These are phyloP conservation scores for Drepanosiphum platanoidis DNA, from an alignment of 2,888 invertebrate genomes.

Conservation along the genomic window DNA sequence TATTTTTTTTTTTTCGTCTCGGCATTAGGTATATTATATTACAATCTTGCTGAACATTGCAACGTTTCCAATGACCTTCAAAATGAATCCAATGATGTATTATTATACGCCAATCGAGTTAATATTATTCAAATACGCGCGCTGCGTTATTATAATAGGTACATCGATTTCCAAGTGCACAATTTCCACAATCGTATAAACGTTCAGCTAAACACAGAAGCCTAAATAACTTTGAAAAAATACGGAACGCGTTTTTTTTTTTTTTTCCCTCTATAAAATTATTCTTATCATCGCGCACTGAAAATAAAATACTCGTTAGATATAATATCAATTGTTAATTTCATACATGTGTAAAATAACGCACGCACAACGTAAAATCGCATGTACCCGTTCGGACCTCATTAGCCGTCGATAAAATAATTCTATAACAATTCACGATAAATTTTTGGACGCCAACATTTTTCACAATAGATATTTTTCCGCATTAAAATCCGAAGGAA, in stretches of 20 bases:
- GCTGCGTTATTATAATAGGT: neutral
- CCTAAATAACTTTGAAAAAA: neutral
- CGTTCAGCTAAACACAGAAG: neutral
- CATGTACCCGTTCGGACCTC: too few species aligned
- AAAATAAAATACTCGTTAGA: neutral
- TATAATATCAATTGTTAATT: neutral
- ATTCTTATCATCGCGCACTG: neutral
- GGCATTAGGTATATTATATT: too few species aligned
- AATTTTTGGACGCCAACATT: too few species aligned
- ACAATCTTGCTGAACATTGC: slow-evolving; percentile 10
- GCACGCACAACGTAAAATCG: too few species aligned
- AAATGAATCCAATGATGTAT: slow-evolving; percentile 14
- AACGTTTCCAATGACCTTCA: slow-evolving; percentile 31
- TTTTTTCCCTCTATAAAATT: too few species aligned
- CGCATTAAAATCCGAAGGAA: too few species aligned
- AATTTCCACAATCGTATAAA: neutral
- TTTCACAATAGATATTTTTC: too few species aligned
- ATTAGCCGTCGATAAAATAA: neutral
- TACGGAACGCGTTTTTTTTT: neutral
- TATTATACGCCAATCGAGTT: neutral
- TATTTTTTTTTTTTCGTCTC: slow-evolving; percentile 26
- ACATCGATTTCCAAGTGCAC: neutral
- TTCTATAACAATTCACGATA: too few species aligned
- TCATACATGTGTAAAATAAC: too few species aligned
- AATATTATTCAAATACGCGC: neutral